phyloP scores from a whole-genome alignment of 2,797 vertebrate genomes.

The Peromyscus eremicus region DNA sequence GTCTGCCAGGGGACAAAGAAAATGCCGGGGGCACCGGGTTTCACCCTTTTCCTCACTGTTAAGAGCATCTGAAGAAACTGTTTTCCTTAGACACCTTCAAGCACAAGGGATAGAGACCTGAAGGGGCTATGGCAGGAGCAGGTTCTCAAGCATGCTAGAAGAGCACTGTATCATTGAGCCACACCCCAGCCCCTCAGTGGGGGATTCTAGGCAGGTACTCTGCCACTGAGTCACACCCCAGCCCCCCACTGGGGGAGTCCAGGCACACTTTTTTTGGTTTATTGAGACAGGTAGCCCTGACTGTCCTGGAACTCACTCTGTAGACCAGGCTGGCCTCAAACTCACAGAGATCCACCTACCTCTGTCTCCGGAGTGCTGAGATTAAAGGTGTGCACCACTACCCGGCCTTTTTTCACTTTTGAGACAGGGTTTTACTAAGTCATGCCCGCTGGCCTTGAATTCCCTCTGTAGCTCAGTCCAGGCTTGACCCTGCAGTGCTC shows the following conservation, averaged over 20 bases:
- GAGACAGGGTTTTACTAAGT: background rate
- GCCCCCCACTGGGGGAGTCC: background rate
- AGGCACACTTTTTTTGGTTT: background rate
- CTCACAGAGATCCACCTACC: background rate
- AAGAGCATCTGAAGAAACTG: background rate
- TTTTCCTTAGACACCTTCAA: background rate
- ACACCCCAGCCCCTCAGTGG: too few relatives aligned
- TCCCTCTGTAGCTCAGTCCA: background rate
- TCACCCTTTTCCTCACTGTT: background rate
- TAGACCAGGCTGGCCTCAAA: background rate
- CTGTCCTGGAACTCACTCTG: background rate
- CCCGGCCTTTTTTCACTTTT: background rate
- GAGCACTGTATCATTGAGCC: background rate
- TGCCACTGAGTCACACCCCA: too few relatives aligned
- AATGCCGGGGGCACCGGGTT: accelerated
- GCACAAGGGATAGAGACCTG: accelerated
- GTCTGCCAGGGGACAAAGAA: background rate
- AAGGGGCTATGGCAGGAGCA: background rate
- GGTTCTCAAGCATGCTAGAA: background rate
- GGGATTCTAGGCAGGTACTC: too few relatives aligned
- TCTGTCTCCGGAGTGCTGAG: background rate
- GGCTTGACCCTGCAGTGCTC: background rate
- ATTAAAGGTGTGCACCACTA: background rate
- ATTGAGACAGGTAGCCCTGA: background rate
- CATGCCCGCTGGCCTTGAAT: too few relatives aligned